Evolutionary conservation across 2,113 vertebrate species (phyloP).

Genomic region (Pygoscelis antarcticus): DNA sequence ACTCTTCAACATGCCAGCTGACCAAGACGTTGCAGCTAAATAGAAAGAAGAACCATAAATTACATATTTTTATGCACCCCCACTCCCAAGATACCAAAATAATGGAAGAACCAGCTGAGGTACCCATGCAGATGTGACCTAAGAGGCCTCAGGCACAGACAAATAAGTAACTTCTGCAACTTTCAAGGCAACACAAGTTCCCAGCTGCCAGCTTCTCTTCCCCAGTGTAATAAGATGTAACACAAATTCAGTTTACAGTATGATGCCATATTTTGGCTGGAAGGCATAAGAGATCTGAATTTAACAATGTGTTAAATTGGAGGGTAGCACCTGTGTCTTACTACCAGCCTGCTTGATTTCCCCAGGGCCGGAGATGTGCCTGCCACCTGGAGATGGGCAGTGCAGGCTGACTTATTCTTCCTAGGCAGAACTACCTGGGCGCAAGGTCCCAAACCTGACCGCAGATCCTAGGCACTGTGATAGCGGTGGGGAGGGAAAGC

Average conservation of each 20-base stretch:
- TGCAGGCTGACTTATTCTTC: not conserved
- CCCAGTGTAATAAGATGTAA: slow-evolving; percentile 19
- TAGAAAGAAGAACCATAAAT: not conserved
- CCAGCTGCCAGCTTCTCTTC: not conserved
- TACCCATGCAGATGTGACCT: not conserved
- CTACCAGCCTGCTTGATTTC: not conserved
- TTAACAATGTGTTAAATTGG: slow-evolving; percentile 31
- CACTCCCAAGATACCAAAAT: not conserved
- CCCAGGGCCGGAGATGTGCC: not conserved
- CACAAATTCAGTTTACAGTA: not conserved
- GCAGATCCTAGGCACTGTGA: fast-evolving
- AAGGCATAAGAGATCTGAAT: slow-evolving; percentile 18
- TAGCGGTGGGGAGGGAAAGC: not conserved
- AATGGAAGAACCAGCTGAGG: not conserved
- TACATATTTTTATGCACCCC: not conserved
- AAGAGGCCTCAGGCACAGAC: not conserved
- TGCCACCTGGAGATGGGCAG: not conserved
- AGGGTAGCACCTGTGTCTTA: not conserved
- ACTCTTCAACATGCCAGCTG: not conserved
- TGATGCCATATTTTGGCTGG: slow-evolving; percentile 5
- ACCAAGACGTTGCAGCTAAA: not conserved
- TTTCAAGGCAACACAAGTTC: not conserved
- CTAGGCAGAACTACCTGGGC: not conserved
- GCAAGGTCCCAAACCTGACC: fast-evolving
- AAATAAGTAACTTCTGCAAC: slow-evolving; percentile 3